These are phyloP conservation scores for Camelus dromedarius DNA, from an alignment of 2,113 vertebrate genomes.

Conservation along the genomic window DNA sequence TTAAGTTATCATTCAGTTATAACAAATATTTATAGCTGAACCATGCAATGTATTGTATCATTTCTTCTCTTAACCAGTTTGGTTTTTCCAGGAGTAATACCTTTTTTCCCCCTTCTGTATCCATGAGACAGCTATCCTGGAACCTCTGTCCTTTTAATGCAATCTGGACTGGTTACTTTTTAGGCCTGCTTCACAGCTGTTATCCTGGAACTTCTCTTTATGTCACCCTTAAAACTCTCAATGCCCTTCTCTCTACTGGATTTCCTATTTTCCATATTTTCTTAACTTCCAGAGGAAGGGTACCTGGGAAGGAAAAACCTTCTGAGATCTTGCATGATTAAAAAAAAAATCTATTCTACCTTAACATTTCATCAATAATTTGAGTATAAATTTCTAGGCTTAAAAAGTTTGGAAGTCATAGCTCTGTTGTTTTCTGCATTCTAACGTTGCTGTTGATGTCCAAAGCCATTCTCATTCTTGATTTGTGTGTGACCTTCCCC, in stretches of 20 bases:
- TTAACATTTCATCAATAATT: constrained; percentile 1
- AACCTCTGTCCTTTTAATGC: neutral
- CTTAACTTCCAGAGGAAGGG: constrained; percentile 12
- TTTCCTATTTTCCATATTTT: neutral
- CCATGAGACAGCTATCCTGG: neutral
- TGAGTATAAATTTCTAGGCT: constrained; percentile 37
- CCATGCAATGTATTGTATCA: neutral
- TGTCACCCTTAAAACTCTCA: constrained; percentile 53
- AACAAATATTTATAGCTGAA: constrained; percentile 34
- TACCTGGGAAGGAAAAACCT: constrained; percentile 23
- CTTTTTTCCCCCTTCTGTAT: neutral
- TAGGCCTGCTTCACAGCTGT: neutral
- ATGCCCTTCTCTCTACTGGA: neutral
- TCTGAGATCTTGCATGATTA: neutral
- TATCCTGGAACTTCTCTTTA: neutral
- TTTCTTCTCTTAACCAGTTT: neutral
- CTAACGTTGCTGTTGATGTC: neutral
- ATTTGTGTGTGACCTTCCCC: neutral
- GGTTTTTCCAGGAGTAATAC: constrained; percentile 23
- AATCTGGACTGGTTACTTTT: neutral
- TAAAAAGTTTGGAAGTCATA: constrained; percentile 16
- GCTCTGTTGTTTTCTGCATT: constrained; percentile 20
- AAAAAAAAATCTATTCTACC: neutral
- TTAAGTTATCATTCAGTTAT: constrained; percentile 11
- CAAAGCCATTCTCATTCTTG: neutral